A percentile compares a stretch with the other conserved stretches of the same genome.
Conservation (phyloP, 2,113 vertebrate species). For the Apus apus region DNA sequence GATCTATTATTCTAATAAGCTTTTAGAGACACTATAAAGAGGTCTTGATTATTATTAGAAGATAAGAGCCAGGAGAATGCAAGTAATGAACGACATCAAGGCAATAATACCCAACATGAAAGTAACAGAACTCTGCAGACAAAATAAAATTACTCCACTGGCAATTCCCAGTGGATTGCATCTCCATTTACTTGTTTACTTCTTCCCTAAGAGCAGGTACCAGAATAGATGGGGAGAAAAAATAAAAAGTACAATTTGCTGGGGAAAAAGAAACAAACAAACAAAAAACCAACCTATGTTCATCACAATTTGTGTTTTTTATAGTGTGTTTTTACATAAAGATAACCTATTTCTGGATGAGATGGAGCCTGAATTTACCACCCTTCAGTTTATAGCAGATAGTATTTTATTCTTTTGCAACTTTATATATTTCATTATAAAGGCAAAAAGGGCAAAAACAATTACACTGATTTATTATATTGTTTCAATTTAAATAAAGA, state of each 20-base stretch:
- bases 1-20: constrained; percentile 65
- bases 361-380: neutral
- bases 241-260: neutral
- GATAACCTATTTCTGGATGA: neutral
- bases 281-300: neutral
- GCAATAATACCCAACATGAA: constrained; percentile 29
- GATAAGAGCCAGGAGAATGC: constrained; percentile 25
- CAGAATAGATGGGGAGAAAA: neutral
- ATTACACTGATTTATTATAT: neutral
- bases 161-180: neutral
- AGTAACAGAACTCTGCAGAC: neutral
- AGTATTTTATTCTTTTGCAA: neutral
- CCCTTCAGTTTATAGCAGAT: neutral
- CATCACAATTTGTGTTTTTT: neutral
- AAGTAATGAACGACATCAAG: constrained; percentile 31
- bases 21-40: constrained; percentile 51
- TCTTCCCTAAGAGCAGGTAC: neutral
- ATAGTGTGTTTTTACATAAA: neutral
- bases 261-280: neutral
- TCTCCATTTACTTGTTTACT: constrained; percentile 33
- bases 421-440: neutral
- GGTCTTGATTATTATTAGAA: constrained; percentile 57
- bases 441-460: neutral
- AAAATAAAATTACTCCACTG: neutral
- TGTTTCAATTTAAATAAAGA: neutral